phyloP scores from a whole-genome alignment of 2,797 vertebrate genomes.

The Todus mexicanus region DNA sequence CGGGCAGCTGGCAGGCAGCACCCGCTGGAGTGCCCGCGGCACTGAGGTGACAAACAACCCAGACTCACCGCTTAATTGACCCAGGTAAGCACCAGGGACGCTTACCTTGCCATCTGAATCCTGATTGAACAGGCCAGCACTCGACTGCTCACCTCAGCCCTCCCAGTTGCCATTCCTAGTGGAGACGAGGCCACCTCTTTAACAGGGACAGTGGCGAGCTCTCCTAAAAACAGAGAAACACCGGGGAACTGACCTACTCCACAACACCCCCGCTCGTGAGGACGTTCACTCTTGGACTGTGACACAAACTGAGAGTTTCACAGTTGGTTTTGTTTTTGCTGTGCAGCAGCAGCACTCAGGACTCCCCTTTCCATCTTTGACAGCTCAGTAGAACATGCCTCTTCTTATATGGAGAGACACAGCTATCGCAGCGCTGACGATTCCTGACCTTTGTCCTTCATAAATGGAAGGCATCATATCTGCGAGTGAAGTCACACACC shows the following conservation, averaged over 20 bases:
- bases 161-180: background rate
- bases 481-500: conserved; percentile 36
- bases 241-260: background rate
- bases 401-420: background rate
- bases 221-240: background rate
- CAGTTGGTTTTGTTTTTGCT: background rate
- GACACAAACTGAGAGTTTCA: background rate
- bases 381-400: background rate
- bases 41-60: background rate
- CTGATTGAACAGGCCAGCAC: background rate
- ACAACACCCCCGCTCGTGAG: background rate
- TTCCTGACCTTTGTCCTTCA: conserved; percentile 51
- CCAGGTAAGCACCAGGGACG: background rate
- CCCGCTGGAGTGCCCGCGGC: background rate
- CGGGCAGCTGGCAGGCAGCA: background rate
- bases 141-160: background rate
- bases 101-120: background rate
- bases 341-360: background rate
- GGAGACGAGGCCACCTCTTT: background rate
- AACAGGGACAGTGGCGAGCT: background rate
- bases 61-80: background rate
- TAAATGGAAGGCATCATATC: conserved; percentile 22
- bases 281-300: background rate
- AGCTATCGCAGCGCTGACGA: background rate
- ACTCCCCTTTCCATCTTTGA: background rate